phyloP scores from a whole-genome alignment of 2,797 vertebrate genomes.

The Hoplostethus atlanticus region DNA sequence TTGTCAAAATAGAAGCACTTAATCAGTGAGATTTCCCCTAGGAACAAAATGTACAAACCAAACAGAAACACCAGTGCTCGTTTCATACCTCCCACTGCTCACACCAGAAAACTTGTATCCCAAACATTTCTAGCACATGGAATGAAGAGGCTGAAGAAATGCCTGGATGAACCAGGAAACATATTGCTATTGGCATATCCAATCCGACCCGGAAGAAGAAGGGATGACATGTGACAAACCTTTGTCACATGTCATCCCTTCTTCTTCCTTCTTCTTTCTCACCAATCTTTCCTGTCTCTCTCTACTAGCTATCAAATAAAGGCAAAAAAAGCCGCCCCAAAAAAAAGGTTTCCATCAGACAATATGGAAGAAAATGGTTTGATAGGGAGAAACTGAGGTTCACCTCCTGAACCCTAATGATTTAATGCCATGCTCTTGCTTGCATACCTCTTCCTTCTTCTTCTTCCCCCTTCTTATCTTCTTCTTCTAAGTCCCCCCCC shows the following conservation, averaged over 20 bases:
- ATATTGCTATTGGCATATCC: too few relatives aligned
- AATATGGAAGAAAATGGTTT: background rate
- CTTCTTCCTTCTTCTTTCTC: too few relatives aligned
- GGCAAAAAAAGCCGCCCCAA: too few relatives aligned
- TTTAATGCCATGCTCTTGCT: background rate
- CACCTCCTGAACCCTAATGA: background rate
- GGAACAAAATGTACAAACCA: constrained; percentile 67
- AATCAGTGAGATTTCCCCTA: constrained; percentile 76
- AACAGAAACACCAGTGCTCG: constrained; percentile 71
- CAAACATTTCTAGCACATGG: constrained; percentile 58
- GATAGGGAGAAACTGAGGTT: background rate
- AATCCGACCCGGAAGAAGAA: too few relatives aligned
- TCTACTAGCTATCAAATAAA: too few relatives aligned
- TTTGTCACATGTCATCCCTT: too few relatives aligned
- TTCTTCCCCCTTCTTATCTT: background rate
- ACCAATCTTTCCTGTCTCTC: too few relatives aligned
- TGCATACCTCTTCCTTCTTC: background rate
- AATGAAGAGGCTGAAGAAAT: constrained; percentile 54
- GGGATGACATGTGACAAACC: too few relatives aligned
- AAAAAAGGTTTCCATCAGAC: too few relatives aligned
- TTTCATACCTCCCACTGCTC: constrained; percentile 66
- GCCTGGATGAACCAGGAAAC: background rate
- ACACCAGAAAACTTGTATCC: constrained; percentile 66
- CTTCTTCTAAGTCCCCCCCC: background rate
- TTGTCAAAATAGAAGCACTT: constrained; percentile 79